Percentiles rank a stretch among this genome's conserved stretches.
Conservation (phyloP, 1,140 invertebrate genomes). For the Brachionus calyciflorus region DNA sequence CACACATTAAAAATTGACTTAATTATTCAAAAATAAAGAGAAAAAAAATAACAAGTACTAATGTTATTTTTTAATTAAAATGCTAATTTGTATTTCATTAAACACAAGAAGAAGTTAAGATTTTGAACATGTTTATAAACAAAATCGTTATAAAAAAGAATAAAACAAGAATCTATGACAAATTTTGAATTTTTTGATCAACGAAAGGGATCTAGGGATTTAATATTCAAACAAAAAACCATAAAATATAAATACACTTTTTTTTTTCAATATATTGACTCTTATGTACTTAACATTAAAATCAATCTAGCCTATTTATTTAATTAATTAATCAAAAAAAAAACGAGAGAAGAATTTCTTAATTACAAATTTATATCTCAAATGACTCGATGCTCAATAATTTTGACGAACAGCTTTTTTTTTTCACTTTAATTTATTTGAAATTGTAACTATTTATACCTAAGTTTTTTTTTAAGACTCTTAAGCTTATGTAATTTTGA, state of each 20-base stretch:
- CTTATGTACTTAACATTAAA: constrained; percentile 14
- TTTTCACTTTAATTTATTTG: no score
- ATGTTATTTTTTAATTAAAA: constrained; percentile 46
- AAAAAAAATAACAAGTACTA: neutral
- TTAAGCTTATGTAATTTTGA: no score
- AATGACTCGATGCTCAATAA: constrained; percentile 15
- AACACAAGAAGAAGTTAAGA: neutral
- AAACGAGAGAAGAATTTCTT: constrained; percentile 30
- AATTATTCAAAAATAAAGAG: neutral
- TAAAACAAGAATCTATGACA: constrained; percentile 29
- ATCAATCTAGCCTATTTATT: neutral
- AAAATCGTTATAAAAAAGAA: constrained; percentile 20
- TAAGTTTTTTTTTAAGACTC: no score
- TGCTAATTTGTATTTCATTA: constrained; percentile 21
- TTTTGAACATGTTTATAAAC: constrained; percentile 31
- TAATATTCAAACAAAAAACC: neutral
- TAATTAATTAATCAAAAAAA: constrained; percentile 35
- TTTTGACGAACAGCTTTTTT: no score
- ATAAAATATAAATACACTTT: neutral
- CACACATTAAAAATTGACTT: no score
- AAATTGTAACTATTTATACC: no score
- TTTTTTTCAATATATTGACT: neutral
- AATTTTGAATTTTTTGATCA: neutral
- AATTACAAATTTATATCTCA: constrained; percentile 35
- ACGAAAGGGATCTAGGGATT: constrained; percentile 19